Percentiles rank a stretch among this genome's conserved stretches.
phyloP scores from a whole-genome alignment of 2,113 vertebrate genomes.

The Helogale parvula region DNA sequence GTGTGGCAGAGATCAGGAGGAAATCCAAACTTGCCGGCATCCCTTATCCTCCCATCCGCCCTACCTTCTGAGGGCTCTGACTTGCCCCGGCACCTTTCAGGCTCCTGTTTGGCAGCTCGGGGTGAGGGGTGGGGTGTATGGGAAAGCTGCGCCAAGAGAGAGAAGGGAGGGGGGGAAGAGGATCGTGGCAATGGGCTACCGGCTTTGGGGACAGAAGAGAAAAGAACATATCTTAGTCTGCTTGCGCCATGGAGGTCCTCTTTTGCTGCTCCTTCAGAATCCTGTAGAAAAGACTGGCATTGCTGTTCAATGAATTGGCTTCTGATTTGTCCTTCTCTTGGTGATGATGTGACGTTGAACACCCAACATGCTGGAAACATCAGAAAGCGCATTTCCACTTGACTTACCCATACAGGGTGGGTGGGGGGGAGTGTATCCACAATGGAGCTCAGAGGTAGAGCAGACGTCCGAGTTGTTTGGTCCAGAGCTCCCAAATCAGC shows the following conservation, averaged over 20 bases:
- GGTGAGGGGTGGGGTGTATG: neutral
- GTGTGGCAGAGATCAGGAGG: neutral
- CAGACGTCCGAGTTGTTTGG: neutral
- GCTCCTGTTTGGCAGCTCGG: neutral
- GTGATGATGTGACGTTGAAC: neutral
- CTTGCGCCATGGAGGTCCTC: neutral
- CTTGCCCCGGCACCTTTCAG: neutral
- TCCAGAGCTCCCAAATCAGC: neutral
- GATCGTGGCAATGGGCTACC: neutral
- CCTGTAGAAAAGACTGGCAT: neutral
- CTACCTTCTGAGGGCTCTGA: neutral
- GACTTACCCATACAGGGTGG: neutral
- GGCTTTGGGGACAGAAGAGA: neutral
- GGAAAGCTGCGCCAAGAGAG: neutral
- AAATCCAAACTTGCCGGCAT: neutral
- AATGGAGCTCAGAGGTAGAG: neutral
- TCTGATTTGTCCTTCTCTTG: neutral
- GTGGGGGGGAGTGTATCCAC: neutral
- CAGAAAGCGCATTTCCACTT: neutral
- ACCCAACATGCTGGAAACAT: neutral
- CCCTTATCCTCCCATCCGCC: no score
- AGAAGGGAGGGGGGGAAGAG: no score
- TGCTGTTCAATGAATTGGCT: neutral
- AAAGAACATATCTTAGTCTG: neutral
- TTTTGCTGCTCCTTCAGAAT: neutral